Conservation (phyloP, 2,113 vertebrate genomes). For the Pampusana beccarii region DNA sequence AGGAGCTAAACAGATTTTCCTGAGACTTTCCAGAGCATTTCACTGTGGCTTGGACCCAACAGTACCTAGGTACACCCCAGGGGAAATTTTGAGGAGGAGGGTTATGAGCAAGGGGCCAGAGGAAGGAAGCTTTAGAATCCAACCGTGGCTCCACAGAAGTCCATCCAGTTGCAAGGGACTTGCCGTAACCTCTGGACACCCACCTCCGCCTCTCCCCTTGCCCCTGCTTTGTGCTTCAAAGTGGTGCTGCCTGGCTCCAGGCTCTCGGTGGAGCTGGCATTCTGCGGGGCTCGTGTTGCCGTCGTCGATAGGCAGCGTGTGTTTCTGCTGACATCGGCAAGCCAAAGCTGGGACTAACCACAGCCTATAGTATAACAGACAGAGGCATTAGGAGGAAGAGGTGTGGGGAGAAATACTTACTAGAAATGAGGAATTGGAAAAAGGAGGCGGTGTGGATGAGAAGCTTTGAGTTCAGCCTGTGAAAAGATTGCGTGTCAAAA, state of each 20-base stretch:
- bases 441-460: not conserved
- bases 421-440: not conserved
- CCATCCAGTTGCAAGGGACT: not conserved
- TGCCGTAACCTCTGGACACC: not conserved
- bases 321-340: not conserved
- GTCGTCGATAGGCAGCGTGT: accelerated
- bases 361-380: not conserved
- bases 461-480: not conserved
- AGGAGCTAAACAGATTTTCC: not conserved
- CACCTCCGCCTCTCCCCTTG: not conserved
- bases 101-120: not conserved
- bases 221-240: not conserved
- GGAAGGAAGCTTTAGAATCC: not conserved
- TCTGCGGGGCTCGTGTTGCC: accelerated
- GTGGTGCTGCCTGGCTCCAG: not conserved
- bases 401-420: not conserved
- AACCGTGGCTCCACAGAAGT: not conserved
- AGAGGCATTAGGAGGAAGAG: not conserved
- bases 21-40: not conserved
- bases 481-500: not conserved
- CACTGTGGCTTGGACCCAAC: not conserved
- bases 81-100: not conserved
- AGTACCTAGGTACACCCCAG: not conserved
- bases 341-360: not conserved
- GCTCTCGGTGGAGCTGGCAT: not conserved